These are phyloP conservation scores for Lasius platythorax DNA, from an alignment of 2,888 invertebrate species.

Conservation along the genomic window DNA sequence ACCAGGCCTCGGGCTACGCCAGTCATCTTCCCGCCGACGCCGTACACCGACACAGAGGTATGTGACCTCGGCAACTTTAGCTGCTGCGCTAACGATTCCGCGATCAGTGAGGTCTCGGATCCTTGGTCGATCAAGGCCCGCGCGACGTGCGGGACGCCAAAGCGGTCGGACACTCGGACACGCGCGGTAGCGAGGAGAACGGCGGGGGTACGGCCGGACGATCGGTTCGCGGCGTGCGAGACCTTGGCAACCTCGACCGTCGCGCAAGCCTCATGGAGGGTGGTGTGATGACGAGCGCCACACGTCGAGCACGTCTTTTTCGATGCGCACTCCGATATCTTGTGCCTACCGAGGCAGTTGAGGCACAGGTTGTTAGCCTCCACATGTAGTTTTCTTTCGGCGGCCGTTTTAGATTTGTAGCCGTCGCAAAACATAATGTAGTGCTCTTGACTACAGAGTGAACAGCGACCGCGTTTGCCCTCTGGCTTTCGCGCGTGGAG, in stretches of 20 bases:
- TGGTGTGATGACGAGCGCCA: neutral
- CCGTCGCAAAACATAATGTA: neutral
- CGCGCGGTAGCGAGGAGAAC: neutral
- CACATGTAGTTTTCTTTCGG: neutral
- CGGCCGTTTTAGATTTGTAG: neutral
- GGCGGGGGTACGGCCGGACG: neutral
- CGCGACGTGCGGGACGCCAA: neutral
- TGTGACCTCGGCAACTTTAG: no score
- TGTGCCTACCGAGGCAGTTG: neutral
- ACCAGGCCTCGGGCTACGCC: no score
- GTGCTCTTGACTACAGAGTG: neutral
- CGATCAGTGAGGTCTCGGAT: no score
- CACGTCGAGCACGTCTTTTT: neutral
- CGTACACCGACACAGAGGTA: no score
- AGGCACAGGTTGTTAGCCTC: neutral
- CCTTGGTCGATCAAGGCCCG: no score
- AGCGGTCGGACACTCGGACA: no score
- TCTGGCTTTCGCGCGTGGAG: neutral
- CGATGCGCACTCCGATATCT: fast-evolving
- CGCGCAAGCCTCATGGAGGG: neutral
- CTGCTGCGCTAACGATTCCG: no score
- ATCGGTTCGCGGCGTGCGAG: neutral
- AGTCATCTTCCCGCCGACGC: no score
- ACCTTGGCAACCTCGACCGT: neutral
- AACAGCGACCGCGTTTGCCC: neutral